Conservation (phyloP, 2,797 vertebrate species). For the Acrossocheilus wenchowensis region DNA sequence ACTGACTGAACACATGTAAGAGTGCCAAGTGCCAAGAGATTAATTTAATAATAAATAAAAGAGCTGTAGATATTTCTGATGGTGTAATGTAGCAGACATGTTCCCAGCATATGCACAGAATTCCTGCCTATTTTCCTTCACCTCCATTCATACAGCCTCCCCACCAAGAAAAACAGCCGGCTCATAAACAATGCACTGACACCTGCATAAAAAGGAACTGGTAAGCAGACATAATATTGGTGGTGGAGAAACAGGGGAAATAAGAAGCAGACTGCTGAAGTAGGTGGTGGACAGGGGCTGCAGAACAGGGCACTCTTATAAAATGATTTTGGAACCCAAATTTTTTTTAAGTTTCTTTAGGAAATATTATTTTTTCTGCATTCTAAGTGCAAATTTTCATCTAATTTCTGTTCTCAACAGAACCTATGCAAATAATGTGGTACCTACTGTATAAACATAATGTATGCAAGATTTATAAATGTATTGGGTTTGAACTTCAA, state of each 20-base stretch:
- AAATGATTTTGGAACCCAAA: not conserved
- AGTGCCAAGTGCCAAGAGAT: no score
- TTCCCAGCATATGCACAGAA: slow-evolving; percentile 60
- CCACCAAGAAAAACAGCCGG: slow-evolving; percentile 39
- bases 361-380: not conserved
- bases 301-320: not conserved
- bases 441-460: not conserved
- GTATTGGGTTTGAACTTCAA: not conserved
- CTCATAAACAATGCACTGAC: slow-evolving; percentile 1
- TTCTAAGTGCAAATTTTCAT: not conserved
- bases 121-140: slow-evolving; percentile 55
- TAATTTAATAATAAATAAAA: no score
- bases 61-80: not conserved
- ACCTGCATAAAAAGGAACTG: slow-evolving; percentile 44
- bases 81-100: not conserved
- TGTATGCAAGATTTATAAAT: not conserved
- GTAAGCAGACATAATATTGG: not conserved
- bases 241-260: slow-evolving; percentile 3
- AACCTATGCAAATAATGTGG: not conserved
- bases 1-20: not conserved
- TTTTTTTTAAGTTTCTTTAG: not conserved
- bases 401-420: not conserved
- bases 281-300: not conserved
- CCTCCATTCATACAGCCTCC: slow-evolving; percentile 1
- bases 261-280: not conserved